Conservation (phyloP, 1,140 invertebrate species). For the Lucilia sericata region DNA sequence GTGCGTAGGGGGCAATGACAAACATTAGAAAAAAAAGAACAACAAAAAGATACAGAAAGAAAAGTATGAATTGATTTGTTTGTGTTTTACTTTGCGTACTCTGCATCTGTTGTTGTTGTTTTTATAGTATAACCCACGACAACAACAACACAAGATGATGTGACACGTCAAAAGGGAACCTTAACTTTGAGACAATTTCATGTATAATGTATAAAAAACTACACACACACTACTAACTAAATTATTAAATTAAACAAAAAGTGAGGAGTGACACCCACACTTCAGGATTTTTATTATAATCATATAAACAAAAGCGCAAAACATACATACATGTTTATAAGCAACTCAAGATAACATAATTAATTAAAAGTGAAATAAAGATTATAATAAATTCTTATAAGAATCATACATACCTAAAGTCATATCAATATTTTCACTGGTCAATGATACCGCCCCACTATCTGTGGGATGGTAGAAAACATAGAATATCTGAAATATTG, state of each 20-base stretch:
- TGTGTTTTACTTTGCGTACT: not conserved
- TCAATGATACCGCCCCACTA: conserved; percentile 82
- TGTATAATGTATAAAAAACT: not conserved
- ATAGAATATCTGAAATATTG: conserved; percentile 73
- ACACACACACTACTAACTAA: conserved; percentile 29
- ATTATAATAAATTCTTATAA: not conserved
- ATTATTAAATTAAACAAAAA: not conserved
- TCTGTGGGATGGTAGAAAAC: conserved; percentile 76
- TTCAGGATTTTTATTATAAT: not conserved
- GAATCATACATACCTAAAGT: conserved; percentile 77
- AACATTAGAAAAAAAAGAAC: not conserved
- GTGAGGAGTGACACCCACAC: not conserved
- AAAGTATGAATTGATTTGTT: not conserved
- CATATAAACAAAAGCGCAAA: not conserved
- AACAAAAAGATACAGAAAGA: not conserved
- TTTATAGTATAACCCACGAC: not conserved
- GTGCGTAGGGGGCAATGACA: not conserved
- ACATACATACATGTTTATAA: not conserved
- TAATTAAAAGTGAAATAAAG: not conserved
- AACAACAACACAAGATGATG: not conserved
- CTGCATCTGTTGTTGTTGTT: not conserved
- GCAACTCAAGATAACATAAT: not conserved
- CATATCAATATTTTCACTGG: conserved; percentile 82
- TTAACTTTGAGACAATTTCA: not conserved
- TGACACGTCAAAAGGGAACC: conserved; percentile 33